Percentiles rank a stretch among this genome's conserved stretches.
These are phyloP conservation scores for Strix uralensis DNA, from an alignment of 2,113 vertebrate species.

Conservation along the genomic window DNA sequence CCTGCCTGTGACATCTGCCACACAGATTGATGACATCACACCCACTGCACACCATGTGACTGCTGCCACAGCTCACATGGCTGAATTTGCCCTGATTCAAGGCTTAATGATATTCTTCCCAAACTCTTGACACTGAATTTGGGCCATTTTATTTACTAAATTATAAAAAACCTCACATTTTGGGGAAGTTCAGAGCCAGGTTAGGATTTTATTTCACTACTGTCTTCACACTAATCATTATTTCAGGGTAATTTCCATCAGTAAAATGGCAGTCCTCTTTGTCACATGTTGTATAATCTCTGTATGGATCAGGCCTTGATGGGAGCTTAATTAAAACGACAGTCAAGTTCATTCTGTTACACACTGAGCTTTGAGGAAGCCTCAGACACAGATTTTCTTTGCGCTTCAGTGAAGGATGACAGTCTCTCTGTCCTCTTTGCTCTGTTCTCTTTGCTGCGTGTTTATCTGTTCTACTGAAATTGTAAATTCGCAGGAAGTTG, in stretches of 20 bases:
- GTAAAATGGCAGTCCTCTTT: neutral
- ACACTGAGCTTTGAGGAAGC: neutral
- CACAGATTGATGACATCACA: neutral
- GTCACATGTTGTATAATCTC: neutral
- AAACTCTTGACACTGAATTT: neutral
- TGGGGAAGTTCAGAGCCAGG: neutral
- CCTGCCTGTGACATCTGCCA: slow-evolving; percentile 4
- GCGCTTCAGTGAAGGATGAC: neutral
- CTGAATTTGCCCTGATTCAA: neutral
- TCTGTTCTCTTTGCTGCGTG: neutral
- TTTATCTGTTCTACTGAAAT: neutral
- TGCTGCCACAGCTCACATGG: neutral
- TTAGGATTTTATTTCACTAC: neutral
- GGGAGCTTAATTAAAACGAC: slow-evolving; percentile 28
- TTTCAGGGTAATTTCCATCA: neutral
- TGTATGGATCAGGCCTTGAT: neutral
- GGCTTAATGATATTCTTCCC: neutral
- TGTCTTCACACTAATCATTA: neutral
- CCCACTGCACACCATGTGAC: neutral
- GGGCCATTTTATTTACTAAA: neutral
- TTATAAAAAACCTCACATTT: neutral
- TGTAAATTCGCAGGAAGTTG: neutral
- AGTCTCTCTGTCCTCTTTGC: neutral
- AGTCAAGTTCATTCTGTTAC: neutral
- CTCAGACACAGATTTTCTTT: neutral